Evolutionary conservation across 2,888 invertebrate species (phyloP).

Genomic region (Drosophila flavopinicola): DNA sequence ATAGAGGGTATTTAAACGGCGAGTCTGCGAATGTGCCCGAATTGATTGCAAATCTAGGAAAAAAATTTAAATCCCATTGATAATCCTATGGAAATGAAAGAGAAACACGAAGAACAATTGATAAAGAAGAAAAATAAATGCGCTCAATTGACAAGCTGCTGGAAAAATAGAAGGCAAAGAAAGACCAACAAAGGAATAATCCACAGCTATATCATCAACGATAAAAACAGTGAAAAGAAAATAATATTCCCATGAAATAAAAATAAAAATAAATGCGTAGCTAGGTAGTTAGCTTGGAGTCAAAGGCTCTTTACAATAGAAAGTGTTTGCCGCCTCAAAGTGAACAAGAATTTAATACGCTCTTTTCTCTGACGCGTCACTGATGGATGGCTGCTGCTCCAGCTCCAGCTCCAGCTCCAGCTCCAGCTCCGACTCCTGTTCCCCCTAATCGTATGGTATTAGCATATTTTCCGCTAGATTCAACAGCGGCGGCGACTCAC

Average conservation of each 20-base stretch:
- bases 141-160: slow-evolving; percentile 30
- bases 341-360: slow-evolving; percentile 70
- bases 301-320: slow-evolving; percentile 46
- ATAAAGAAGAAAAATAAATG: slow-evolving; percentile 39
- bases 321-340: slow-evolving; percentile 60
- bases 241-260: slow-evolving; percentile 53
- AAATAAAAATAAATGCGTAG: slow-evolving; percentile 10
- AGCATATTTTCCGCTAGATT: slow-evolving; percentile 59
- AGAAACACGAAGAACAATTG: slow-evolving; percentile 48
- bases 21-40: neutral
- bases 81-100: slow-evolving; percentile 75
- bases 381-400: slow-evolving; percentile 50
- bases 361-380: slow-evolving; percentile 45
- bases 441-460: slow-evolving; percentile 47
- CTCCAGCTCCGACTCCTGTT: too few species aligned
- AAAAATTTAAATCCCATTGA: slow-evolving; percentile 63
- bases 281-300: slow-evolving; percentile 8
- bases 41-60: slow-evolving; percentile 22
- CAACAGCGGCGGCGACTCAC: slow-evolving; percentile 19
- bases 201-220: slow-evolving; percentile 61
- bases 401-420: too few species aligned
- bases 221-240: slow-evolving; percentile 32
- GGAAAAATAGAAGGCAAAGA: slow-evolving; percentile 24
- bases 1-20: slow-evolving; percentile 11
- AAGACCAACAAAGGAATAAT: slow-evolving; percentile 41